Base-by-base conservation (phyloP, 2,113 vertebrate genomes). In the Carassius carassius region DNA sequence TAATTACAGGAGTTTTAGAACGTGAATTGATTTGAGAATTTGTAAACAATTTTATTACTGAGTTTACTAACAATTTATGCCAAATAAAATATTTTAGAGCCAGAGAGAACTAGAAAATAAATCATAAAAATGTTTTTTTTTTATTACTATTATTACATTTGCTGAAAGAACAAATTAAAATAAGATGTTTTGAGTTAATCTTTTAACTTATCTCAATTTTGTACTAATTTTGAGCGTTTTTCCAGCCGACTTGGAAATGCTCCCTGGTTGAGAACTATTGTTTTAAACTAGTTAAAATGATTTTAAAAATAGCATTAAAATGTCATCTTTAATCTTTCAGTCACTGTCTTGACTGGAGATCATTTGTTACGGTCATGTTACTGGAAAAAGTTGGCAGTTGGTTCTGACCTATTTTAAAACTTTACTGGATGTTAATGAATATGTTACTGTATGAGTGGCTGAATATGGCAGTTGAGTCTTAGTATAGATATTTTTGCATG, bases 341-440 rank as follows among this genome's bases (percentile, higher is more conserved):
- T 70, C 67, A 41, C 10, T 41, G 67, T 5, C 8, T 11, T 11
- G 32, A 70, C 4, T 69, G 16, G 17, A 70, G 17, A 70, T 70
- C 29, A 70, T 32, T 70, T 37, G 32, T 37, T 37, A 69, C 7
- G 21, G 17, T 69, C 16, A 19, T 21, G 75, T 37, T 35, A 35
- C 0, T 78, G 49, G 75, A 78, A 13, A 75, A 76, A 29, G 16
- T 32, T 1, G 70, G 4, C 10, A 21, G 4, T 58, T 35, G 51
- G 29, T 77, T 58, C 17, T 56, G 74, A 54, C 14, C 74, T 32
- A 41, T 35, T 78, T 78, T 37, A 23, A n/a, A 35, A 29, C 23
- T 21, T 75, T 76, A 54, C 74, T 35, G 74, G 51, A 78, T 60
- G 29, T 23, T 12, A 74, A 7, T 74, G 14, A 16, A 79, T n/a